Base-by-base conservation (phyloP, 23 tunicate genomes). In the Trididemnum clinides region DNA sequence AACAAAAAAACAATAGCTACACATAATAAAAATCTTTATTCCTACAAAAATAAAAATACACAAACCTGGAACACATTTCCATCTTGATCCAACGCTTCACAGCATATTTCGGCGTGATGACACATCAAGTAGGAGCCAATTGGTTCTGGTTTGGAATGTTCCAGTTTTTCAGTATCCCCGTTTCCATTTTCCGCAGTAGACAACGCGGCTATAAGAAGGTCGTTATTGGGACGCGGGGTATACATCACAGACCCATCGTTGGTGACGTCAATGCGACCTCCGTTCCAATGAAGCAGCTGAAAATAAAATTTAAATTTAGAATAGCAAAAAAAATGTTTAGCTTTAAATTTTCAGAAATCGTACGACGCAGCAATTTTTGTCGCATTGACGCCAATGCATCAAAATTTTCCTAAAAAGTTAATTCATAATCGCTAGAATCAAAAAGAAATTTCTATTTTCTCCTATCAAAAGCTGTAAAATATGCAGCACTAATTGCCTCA, bases 1-100 rank as follows among this genome's bases (percentile, higher is more conserved):
- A 18, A 12, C 12, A 49, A 12, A 49, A 49, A 49, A 49, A 49
- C 57, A 12, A 18, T 12, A 12, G 57, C 57, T 49, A 49, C 18
- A 12, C n/a, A n/a, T n/a, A n/a, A n/a, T n/a, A n/a, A n/a, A n/a
- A n/a, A n/a, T n/a, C n/a, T 29, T 6, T 15, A 64, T n/a, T n/a
- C n/a, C n/a, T n/a, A n/a, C n/a, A 44, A 10, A 12, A 28, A 71
- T 71, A 62, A 10, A 5, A 5, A 18, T 23, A 27, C 15, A 71
- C 38, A 10, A 39, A 92, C 97, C 77, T 92, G 97, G 59, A 88
- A 92, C 0, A 92, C 87, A 69, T 92, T 92, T 84, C 97, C 97
- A 33, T 92, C 97, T 21, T 88, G 89, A 72, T 92, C 97, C 5
- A 88, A 44, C 25, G 92, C 97, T 49, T 92, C 97, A 80, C 97